Percentiles rank a stretch among this genome's conserved stretches.
phyloP scores from a whole-genome alignment of 2,797 vertebrate genomes.

The Clarias laeviceps region DNA sequence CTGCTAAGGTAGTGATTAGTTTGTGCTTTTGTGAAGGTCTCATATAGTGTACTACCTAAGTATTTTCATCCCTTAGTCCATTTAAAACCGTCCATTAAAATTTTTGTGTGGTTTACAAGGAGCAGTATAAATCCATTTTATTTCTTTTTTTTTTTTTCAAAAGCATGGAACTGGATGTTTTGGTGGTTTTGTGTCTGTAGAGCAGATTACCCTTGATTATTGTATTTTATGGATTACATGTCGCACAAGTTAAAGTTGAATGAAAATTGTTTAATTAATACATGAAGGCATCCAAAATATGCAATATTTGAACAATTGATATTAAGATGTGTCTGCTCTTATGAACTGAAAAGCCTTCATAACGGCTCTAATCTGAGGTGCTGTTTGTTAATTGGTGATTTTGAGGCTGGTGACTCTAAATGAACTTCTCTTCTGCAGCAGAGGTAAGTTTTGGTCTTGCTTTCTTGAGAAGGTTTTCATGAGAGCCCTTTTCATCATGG shows the following conservation, averaged over 20 bases:
- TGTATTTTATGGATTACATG: background rate
- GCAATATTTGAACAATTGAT: too few species aligned
- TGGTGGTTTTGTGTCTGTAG: background rate
- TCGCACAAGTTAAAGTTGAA: background rate
- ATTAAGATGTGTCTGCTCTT: too few species aligned
- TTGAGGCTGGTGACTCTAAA: too few species aligned
- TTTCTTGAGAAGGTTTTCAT: too few species aligned
- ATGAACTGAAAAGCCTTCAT: too few species aligned
- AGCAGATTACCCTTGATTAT: background rate
- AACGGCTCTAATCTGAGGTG: too few species aligned
- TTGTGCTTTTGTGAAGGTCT: slow-evolving; percentile 32
- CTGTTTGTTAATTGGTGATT: too few species aligned
- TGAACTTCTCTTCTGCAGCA: too few species aligned
- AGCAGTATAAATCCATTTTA: slow-evolving; percentile 3
- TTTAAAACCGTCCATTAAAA: slow-evolving; percentile 6
- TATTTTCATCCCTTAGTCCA: slow-evolving; percentile 12
- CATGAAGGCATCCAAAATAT: too few species aligned
- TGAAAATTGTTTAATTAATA: background rate
- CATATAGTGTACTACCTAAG: background rate
- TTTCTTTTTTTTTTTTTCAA: background rate
- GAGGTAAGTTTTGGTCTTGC: too few species aligned
- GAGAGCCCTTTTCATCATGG: too few species aligned
- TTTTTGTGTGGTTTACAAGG: slow-evolving; percentile 7
- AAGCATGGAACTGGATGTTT: background rate
- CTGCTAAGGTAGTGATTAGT: slow-evolving; percentile 8